Conservation (phyloP, 2,113 vertebrate genomes). For the Noctilio leporinus region DNA sequence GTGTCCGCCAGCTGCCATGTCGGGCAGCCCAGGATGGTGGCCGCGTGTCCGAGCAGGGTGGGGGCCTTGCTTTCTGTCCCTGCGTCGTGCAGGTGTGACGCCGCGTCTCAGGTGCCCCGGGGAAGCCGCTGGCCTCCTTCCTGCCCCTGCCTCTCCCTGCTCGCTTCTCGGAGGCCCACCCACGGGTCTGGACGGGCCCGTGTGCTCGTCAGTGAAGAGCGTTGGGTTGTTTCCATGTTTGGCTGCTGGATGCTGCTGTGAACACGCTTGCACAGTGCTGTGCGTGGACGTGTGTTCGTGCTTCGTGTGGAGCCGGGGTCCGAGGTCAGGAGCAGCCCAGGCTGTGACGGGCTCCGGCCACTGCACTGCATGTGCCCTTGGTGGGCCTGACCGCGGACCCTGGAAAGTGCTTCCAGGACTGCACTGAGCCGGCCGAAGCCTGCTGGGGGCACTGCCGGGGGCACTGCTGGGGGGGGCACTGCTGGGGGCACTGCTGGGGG, state of each 20-base stretch:
- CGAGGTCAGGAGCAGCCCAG: too few species aligned
- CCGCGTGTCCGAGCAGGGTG: too few species aligned
- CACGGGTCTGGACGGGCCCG: not conserved
- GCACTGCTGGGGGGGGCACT: too few species aligned
- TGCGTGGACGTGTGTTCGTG: not conserved
- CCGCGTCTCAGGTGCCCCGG: too few species aligned
- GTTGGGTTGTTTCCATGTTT: too few species aligned
- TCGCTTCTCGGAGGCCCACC: too few species aligned
- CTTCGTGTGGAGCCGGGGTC: not conserved
- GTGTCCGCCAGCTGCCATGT: not conserved
- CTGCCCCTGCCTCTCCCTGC: too few species aligned
- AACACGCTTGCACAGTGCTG: too few species aligned
- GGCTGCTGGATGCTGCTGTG: not conserved
- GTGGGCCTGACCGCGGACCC: fast-evolving
- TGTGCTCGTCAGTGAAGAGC: too few species aligned
- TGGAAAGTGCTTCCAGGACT: not conserved
- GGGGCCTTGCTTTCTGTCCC: not conserved
- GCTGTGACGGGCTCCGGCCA: not conserved
- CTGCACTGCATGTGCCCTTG: fast-evolving
- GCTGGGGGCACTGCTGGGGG: too few species aligned
- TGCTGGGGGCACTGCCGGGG: too few species aligned
- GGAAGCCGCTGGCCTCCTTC: too few species aligned
- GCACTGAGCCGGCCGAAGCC: not conserved
- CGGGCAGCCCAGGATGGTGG: not conserved
- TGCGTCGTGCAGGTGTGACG: fast-evolving